A percentile compares a stretch with the other conserved stretches of the same genome.
Evolutionary conservation across 2,113 vertebrate species (phyloP).

Genomic region (Aegithalos caudatus): DNA sequence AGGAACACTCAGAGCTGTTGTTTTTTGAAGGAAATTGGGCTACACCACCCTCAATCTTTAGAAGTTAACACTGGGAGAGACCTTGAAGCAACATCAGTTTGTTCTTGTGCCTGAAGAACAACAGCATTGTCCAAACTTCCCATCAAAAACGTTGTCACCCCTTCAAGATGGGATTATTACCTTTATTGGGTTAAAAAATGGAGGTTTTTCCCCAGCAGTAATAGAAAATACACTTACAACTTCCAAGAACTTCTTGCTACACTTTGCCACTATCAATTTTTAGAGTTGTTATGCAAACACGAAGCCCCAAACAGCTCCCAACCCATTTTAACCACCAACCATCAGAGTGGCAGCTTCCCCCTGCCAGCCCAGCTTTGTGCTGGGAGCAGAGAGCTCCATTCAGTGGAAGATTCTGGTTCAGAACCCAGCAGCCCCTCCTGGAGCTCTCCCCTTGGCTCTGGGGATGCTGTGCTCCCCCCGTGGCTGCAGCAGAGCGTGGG

Average conservation of each 20-base stretch:
- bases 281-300: not conserved
- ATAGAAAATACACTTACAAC: not conserved
- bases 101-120: not conserved
- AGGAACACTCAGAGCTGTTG: accelerated
- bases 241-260: not conserved
- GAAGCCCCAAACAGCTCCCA: not conserved
- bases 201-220: not conserved
- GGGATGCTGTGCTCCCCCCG: not conserved
- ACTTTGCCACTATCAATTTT: not conserved
- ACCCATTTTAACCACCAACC: accelerated
- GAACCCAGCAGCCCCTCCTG: not conserved
- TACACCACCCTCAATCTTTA: accelerated
- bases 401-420: not conserved
- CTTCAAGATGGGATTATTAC: not conserved
- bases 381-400: not conserved
- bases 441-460: not conserved
- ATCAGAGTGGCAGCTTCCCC: not conserved
- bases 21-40: not conserved
- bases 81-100: not conserved
- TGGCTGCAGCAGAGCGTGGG: not conserved
- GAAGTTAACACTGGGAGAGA: not conserved
- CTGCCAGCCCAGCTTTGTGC: not conserved
- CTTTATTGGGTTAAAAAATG: not conserved
- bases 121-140: not conserved
- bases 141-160: not conserved